phyloP scores from a whole-genome alignment of 2,797 vertebrate species.

The Otolemur crassicaudatus region DNA sequence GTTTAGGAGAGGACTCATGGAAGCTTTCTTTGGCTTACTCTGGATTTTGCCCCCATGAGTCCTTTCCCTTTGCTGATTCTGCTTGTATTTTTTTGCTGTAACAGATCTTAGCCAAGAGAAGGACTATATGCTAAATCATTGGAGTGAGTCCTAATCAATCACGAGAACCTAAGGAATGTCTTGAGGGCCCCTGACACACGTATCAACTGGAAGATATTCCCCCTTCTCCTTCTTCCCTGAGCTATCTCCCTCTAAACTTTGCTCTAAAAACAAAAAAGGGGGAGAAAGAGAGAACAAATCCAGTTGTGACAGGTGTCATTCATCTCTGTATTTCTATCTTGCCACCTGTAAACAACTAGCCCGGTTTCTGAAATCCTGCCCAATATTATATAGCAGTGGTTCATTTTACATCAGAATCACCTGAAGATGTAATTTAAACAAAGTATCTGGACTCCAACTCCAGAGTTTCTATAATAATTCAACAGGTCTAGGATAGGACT shows the following conservation, averaged over 20 bases:
- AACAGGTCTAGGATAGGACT: background rate
- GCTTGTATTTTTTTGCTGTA: background rate
- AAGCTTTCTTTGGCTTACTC: constrained; percentile 1
- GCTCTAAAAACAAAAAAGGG: background rate
- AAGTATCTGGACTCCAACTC: background rate
- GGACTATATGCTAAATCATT: background rate
- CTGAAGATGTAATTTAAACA: background rate
- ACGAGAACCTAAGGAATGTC: background rate
- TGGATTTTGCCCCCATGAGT: background rate
- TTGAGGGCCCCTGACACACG: background rate
- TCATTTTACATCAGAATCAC: background rate
- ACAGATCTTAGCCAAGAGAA: background rate
- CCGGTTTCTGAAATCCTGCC: background rate
- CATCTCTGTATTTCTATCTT: background rate
- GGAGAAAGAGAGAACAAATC: background rate
- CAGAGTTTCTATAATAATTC: background rate
- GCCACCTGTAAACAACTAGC: background rate
- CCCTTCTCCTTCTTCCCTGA: background rate
- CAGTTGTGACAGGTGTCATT: background rate
- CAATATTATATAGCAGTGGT: background rate
- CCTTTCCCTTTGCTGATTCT: background rate
- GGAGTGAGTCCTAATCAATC: background rate
- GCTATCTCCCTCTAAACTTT: background rate
- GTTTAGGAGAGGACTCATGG: background rate
- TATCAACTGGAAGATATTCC: background rate